A percentile compares a stretch with the other conserved stretches of the same genome.
Evolutionary conservation across 1,140 invertebrate species (phyloP).

Genomic region (Berghia stephanieae): DNA sequence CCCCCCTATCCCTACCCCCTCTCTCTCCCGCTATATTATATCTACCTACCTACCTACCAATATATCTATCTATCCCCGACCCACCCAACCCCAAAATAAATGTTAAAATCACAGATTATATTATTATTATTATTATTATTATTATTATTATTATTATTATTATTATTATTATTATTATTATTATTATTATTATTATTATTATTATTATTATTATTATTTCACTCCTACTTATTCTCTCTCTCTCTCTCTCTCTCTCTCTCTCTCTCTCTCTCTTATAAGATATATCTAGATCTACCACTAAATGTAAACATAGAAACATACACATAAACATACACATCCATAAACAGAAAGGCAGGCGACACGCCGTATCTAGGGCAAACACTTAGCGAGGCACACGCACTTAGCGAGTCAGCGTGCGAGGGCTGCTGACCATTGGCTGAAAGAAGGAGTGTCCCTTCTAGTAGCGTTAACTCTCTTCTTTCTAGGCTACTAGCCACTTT

Average conservation of each 20-base stretch:
- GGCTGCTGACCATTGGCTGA: background rate
- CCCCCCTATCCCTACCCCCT: no score
- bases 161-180: slow-evolving; percentile 14
- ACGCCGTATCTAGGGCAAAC: no score
- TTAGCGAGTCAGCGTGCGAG: background rate
- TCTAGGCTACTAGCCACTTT: no score
- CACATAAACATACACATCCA: no score
- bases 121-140: background rate
- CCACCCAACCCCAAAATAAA: no score
- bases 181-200: background rate
- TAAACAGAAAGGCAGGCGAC: no score
- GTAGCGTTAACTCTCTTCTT: no score
- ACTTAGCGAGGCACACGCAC: no score
- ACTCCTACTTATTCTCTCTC: background rate
- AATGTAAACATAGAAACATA: no score
- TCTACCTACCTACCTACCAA: no score
- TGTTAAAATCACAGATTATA: background rate
- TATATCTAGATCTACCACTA: background rate
- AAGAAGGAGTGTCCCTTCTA: background rate
- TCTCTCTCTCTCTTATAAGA: background rate
- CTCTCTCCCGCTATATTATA: no score
- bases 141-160: background rate
- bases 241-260: slow-evolving; percentile 1
- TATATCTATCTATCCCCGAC: no score
- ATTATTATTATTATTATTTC: background rate